A percentile compares a stretch with the other conserved stretches of the same genome.
phyloP scores from a whole-genome alignment of 2,797 vertebrate genomes.

The Microcaecilia unicolor region DNA sequence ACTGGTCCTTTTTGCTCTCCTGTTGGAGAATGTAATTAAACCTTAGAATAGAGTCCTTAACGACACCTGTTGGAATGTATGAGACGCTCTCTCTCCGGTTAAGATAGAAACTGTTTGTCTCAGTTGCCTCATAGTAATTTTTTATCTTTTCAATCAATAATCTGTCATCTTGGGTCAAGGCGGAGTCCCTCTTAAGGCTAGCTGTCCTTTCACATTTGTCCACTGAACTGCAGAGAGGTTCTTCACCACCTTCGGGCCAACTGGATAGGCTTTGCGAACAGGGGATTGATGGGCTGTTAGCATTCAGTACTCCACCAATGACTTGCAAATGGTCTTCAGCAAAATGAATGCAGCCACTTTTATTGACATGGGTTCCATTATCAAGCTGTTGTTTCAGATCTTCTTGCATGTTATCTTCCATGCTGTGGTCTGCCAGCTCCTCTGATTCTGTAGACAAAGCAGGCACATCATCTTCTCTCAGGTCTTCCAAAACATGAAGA shows the following conservation, averaged over 20 bases:
- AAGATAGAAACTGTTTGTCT: conserved; percentile 2
- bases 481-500: conserved; percentile 23
- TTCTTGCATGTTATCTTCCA: too few species aligned
- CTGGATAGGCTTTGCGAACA: neutral
- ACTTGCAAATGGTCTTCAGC: too few species aligned
- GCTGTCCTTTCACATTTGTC: neutral
- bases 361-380: too few species aligned
- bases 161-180: conserved; percentile 51
- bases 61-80: conserved; percentile 57
- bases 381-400: too few species aligned
- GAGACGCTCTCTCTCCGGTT: conserved; percentile 54
- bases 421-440: too few species aligned
- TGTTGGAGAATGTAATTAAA: conserved; percentile 41
- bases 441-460: neutral
- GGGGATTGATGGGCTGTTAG: too few species aligned
- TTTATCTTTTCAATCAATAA: conserved; percentile 67
- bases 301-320: too few species aligned
- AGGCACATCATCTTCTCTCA: neutral
- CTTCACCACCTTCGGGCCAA: neutral
- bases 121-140: conserved; percentile 65
- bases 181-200: neutral
- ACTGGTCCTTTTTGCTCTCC: conserved; percentile 21
- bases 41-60: conserved; percentile 56
- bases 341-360: too few species aligned
- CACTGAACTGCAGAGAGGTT: too few species aligned